Conservation (phyloP, 23 tunicate species). For the Styela clava region DNA sequence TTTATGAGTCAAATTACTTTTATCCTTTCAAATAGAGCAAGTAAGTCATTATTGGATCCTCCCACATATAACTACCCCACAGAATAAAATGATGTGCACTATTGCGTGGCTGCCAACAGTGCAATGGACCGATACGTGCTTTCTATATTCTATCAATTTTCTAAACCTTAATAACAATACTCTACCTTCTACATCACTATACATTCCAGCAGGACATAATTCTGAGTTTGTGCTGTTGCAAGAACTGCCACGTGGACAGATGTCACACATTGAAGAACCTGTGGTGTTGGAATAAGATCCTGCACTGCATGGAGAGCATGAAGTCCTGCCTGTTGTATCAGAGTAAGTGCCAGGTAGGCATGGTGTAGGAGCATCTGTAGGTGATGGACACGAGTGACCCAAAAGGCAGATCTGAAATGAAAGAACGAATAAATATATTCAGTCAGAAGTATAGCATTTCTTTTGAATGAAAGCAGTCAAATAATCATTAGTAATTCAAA, state of each 20-base stretch:
- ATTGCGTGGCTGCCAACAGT: too few relatives aligned
- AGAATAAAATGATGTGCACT: too few relatives aligned
- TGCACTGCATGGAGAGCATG: slow-evolving; percentile 41
- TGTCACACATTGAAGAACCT: slow-evolving; percentile 25
- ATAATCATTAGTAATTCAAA: background rate
- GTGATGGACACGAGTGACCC: slow-evolving; percentile 57
- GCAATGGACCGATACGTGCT: too few relatives aligned
- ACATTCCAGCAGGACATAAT: slow-evolving; percentile 53
- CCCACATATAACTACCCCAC: too few relatives aligned
- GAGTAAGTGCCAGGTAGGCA: slow-evolving; percentile 52
- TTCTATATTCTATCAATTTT: too few relatives aligned
- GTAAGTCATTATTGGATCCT: too few relatives aligned
- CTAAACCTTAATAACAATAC: too few relatives aligned
- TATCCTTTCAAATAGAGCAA: too few relatives aligned
- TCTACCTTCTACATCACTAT: slow-evolving; percentile 57
- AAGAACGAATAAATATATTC: background rate
- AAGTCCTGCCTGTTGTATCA: slow-evolving; percentile 6
- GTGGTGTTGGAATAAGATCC: slow-evolving; percentile 56
- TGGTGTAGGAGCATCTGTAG: slow-evolving; percentile 35
- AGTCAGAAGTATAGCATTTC: background rate
- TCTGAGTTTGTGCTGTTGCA: slow-evolving; percentile 41
- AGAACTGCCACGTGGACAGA: slow-evolving; percentile 61
- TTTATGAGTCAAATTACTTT: too few relatives aligned
- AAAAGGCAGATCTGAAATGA: slow-evolving; percentile 44
- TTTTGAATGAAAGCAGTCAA: background rate